Evolutionary conservation across 2,113 vertebrate genomes (phyloP).

Genomic region (Pholis gunnellus): DNA sequence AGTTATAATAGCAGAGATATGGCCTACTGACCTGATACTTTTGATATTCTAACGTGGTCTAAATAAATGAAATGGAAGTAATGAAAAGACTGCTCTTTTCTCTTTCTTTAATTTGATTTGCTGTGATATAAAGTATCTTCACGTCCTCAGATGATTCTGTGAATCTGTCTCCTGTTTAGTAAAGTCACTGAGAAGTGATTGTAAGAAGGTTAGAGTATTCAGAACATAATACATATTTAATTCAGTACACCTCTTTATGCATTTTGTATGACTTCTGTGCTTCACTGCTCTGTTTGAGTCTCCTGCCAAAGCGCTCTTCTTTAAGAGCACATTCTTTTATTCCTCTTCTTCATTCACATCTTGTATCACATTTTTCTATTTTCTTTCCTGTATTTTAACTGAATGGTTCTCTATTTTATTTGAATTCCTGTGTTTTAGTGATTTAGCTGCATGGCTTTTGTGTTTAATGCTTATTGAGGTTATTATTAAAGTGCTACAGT

Average conservation of each 20-base stretch:
- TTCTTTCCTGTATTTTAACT: background rate
- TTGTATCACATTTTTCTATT: background rate
- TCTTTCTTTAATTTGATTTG: background rate
- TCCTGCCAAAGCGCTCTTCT: background rate
- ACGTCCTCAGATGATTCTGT: background rate
- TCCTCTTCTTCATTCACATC: background rate
- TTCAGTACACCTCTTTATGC: constrained; percentile 29
- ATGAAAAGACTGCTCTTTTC: background rate
- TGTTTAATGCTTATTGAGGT: background rate
- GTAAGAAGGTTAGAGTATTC: background rate
- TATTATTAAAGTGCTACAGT: background rate
- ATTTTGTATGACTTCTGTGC: constrained; percentile 13
- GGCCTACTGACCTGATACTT: background rate
- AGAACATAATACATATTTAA: constrained; percentile 21
- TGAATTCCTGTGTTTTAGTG: background rate
- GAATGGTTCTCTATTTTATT: background rate
- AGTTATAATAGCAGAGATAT: background rate
- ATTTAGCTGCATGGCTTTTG: background rate
- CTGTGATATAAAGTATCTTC: background rate
- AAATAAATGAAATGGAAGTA: background rate
- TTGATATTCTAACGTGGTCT: background rate
- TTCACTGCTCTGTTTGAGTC: background rate
- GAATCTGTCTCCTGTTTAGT: background rate
- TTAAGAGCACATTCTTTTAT: constrained; percentile 9
- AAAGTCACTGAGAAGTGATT: background rate